Base-by-base conservation (phyloP, 1,140 invertebrate species). In the Octopus sinensis region DNA sequence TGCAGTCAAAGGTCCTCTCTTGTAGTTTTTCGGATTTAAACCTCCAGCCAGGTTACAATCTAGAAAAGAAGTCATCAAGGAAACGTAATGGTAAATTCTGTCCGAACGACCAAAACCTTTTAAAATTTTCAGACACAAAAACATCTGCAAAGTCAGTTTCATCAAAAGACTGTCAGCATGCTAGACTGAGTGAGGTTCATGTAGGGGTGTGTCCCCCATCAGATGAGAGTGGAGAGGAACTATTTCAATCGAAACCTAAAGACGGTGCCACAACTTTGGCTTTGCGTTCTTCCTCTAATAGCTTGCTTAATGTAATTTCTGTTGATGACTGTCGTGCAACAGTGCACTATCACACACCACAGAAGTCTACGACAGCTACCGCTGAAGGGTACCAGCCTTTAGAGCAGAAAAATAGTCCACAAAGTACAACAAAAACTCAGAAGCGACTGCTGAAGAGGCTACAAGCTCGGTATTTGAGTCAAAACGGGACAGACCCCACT, bases 261-360 rank as follows among this genome's bases (percentile, higher is more conserved):
- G 30, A 73, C 4, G 68, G 68, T 4, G 68, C 5, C 68, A 73
- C 76, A 30, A 53, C 43, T 6, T 43, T 77, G 76, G 76, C 52
- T 17, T 23, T 52, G 43, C 17, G 83, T 1, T 85, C 83, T 17
- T 68, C 54, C 6, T 87, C 86, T 51, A 88, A 88, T 79, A 80
- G 76, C 76, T 83, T 88, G 51, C 82, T 88, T 6, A 87, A 87
- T 82, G 84, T 88, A 0, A 83, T 87, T 6, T 85, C 87, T 53
- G 86, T 88, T 9, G 87, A 88, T 80, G 87, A 88, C 79, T 86
- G 85, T 71, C 30, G 76, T 13, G 52, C 52, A 0, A 51, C 52
- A 51, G 76, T 53, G 30, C 76, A 77, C 17, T 73, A 73, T 13
- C 68, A 73, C 17, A 73, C 68, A 6, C 17, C 17, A 2, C 68